These are phyloP conservation scores for Centroberyx gerrardi DNA, from an alignment of 2,797 vertebrate species.

Conservation along the genomic window DNA sequence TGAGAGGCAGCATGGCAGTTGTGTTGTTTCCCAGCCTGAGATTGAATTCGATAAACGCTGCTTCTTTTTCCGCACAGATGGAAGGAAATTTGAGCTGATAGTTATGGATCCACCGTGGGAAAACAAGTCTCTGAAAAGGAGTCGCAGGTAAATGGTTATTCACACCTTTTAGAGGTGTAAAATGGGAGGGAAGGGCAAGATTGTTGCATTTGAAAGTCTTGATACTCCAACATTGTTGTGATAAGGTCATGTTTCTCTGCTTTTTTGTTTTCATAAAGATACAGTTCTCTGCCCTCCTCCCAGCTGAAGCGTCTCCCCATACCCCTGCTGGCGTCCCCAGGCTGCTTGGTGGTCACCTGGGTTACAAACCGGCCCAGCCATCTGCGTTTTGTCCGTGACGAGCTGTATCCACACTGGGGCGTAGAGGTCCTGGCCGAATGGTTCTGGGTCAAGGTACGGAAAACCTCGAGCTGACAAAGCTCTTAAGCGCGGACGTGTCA, in stretches of 20 bases:
- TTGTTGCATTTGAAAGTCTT: not conserved
- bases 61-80: slow-evolving; percentile 80
- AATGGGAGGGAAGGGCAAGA: not conserved
- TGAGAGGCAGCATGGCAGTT: not conserved
- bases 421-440: slow-evolving; percentile 90
- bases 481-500: not conserved
- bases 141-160: slow-evolving; percentile 86
- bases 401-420: slow-evolving; percentile 95
- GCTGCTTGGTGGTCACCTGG: slow-evolving; percentile 93
- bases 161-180: not conserved
- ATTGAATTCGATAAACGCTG: slow-evolving; percentile 8
- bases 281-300: slow-evolving; percentile 87
- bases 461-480: not conserved
- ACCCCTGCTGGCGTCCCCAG: slow-evolving; percentile 84
- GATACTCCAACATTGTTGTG: not conserved
- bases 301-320: slow-evolving; percentile 93
- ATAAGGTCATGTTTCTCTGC: not conserved
- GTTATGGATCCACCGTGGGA: slow-evolving; percentile 97
- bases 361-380: slow-evolving; percentile 96
- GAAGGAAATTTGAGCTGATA: slow-evolving; percentile 90
- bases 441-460: slow-evolving; percentile 94
- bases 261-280: slow-evolving; percentile 80
- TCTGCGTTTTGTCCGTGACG: slow-evolving; percentile 89
- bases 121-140: slow-evolving; percentile 98
- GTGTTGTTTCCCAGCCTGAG: slow-evolving; percentile 20